These are phyloP conservation scores for Cryptotermes secundus DNA, from an alignment of 1,140 invertebrate species.

Conservation along the genomic window DNA sequence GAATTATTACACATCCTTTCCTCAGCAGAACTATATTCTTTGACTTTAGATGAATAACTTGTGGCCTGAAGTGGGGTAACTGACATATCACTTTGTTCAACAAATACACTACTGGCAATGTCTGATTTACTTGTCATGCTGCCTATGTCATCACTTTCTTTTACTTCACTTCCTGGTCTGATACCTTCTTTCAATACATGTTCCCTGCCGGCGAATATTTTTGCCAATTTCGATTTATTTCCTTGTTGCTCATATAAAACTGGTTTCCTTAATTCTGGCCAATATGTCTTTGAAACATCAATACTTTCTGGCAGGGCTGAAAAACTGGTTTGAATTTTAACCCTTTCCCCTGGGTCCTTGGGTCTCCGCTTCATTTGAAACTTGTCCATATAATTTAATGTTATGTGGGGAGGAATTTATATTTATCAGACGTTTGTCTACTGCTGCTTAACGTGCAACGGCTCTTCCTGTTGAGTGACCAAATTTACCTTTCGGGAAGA, in stretches of 20 bases:
- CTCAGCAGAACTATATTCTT: too few relatives aligned
- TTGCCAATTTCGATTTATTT: background rate
- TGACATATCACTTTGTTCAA: too few relatives aligned
- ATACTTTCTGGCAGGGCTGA: too few relatives aligned
- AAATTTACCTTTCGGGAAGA: too few relatives aligned
- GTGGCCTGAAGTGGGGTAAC: too few relatives aligned
- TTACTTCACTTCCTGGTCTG: background rate
- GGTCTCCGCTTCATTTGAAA: background rate
- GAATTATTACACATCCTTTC: too few relatives aligned
- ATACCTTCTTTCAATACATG: background rate
- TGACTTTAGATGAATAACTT: too few relatives aligned
- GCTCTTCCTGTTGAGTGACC: background rate
- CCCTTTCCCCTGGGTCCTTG: too few relatives aligned
- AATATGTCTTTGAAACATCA: background rate
- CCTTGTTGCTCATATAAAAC: background rate
- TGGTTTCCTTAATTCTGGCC: background rate
- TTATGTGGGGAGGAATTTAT: background rate
- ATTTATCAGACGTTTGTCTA: background rate
- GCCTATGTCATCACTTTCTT: background rate
- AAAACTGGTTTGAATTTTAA: too few relatives aligned
- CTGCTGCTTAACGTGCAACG: background rate
- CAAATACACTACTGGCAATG: too few relatives aligned
- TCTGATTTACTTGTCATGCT: too few relatives aligned
- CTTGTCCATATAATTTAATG: background rate
- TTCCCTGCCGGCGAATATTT: background rate